These are phyloP conservation scores for Ancistrus triradiatus DNA, from an alignment of 2,113 vertebrate species.

Conservation along the genomic window DNA sequence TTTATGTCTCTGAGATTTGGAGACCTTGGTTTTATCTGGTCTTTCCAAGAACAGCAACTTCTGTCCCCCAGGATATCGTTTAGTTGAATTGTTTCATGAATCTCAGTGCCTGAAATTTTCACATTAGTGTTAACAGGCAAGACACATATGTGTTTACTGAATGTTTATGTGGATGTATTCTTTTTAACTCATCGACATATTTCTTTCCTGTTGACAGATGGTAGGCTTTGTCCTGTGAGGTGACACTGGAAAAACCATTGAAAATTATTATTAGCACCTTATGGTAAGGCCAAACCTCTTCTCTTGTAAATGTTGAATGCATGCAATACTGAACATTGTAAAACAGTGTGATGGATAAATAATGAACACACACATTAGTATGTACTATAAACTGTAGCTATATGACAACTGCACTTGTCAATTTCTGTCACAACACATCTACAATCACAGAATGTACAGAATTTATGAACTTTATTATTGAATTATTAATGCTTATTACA, in stretches of 20 bases:
- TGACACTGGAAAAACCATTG: neutral
- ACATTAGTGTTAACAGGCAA: neutral
- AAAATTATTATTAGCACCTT: slow-evolving; percentile 1
- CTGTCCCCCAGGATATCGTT: slow-evolving; percentile 1
- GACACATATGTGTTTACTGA: slow-evolving; percentile 10
- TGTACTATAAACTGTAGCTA: too few species aligned
- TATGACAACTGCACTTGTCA: neutral
- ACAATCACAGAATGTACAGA: too few species aligned
- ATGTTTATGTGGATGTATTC: slow-evolving; percentile 2
- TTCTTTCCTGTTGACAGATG: slow-evolving; percentile 14
- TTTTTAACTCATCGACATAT: neutral
- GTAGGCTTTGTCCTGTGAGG: slow-evolving; percentile 1
- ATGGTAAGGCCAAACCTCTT: slow-evolving; percentile 20
- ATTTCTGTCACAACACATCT: neutral
- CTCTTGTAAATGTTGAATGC: too few species aligned
- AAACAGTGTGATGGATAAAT: too few species aligned
- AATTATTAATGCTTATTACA: too few species aligned
- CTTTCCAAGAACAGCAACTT: neutral
- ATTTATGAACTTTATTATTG: too few species aligned
- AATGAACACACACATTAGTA: too few species aligned
- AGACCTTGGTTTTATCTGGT: slow-evolving; percentile 17
- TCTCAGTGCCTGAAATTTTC: neutral
- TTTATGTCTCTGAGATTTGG: neutral
- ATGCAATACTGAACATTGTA: too few species aligned
- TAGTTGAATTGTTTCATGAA: neutral